Base-by-base conservation (phyloP, 2,888 invertebrate species). In the Oeneis ivallda region DNA sequence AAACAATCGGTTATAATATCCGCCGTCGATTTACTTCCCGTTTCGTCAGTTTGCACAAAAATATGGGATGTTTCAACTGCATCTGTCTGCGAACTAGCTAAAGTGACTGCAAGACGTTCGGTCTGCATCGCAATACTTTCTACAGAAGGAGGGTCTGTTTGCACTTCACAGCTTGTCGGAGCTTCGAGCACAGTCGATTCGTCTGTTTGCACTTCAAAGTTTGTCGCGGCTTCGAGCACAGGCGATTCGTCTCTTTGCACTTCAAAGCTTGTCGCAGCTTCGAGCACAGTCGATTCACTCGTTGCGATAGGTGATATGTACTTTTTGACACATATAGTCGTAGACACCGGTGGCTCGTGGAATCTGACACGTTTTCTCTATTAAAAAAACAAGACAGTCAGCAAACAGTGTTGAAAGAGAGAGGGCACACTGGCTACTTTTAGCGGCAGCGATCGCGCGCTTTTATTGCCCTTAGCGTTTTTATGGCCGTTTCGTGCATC, bases 351-450 rank as follows among this genome's bases (percentile, higher is more conserved):
- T 0, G 96, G 96, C 80, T 96, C 96, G 66, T 95, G 94, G 77
- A 96, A 96, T 76, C 96, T 96, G 0, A 96, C 96, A 64, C 96
- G 93, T 83, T 96, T 96, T 72, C 94, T 92, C 94, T 94, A 26
- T 4, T 84, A 67, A 92, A 93, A 53, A 64, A 26, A 64, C 60
- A 64, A 41, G 15, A 26, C 6, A 64, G 34, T 58, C 43, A 53
- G 9, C 34, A 53, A 34, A 10, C 15, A 15, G 34, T 37, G 15
- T 34, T 34, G 2, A 9, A 53, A 37, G n/a, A n/a, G n/a, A n/a
- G n/a, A n/a, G n/a, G n/a, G n/a, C n/a, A n/a, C n/a, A n/a, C n/a
- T n/a, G n/a, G n/a, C n/a, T n/a, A n/a, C n/a, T n/a, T n/a, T n/a
- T n/a, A n/a, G n/a, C n/a, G n/a, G n/a, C n/a, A n/a, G n/a, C n/a